Base-by-base conservation (phyloP, 2,888 invertebrate species). In the Sphecodes monilicornis region DNA sequence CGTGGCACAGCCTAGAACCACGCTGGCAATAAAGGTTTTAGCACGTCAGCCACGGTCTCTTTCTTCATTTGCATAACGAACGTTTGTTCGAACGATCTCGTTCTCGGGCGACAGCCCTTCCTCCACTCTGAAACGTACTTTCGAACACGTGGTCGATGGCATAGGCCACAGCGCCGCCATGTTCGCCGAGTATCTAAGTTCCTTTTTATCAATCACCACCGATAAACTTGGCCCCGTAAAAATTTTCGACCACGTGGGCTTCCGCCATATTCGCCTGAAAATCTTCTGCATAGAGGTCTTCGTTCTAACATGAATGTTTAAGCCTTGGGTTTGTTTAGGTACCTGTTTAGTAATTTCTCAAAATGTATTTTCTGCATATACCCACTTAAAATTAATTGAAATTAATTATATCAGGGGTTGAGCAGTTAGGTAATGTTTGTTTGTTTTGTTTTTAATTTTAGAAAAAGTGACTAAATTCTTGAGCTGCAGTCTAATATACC, bases 1-100 rank as follows among this genome's bases (percentile, higher is more conserved):
- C 89, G 89, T 90, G 89, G 88, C 87, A 87, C 50, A 74, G 72
- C 64, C 77, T 77, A 81, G 69, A 78, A 82, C 43, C 81, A 68
- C 43, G 82, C 76, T 82, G 82, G 83, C 81, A 83, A 60, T 74
- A 68, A 70, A 68, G 64, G 36, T 72, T 75, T 50, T 57, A 68
- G 41, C 73, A 82, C 83, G 84, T 87, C 80, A 69, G 29, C 70
- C 83, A 82, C 39, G 66, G 68, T 69, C 39, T 68, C 36, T 69
- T 75, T 41, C 57, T 69, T 50, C 39, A 84, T 89, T 89, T 89
- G 77, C 84, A 85, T 88, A 80, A 73, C 68, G 66, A 82, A 82
- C 18, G 29, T 60, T 73, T 71, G 39, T 87, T 73, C 66, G 66
- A 29, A 54, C 54, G 60, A 74, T 75, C 69, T 29, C 43, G 60